Evolutionary conservation across 2,113 vertebrate species (phyloP), one percentile per base, ranked within the genome.

Genomic region (Mesembrinibis cayennensis): DNA sequence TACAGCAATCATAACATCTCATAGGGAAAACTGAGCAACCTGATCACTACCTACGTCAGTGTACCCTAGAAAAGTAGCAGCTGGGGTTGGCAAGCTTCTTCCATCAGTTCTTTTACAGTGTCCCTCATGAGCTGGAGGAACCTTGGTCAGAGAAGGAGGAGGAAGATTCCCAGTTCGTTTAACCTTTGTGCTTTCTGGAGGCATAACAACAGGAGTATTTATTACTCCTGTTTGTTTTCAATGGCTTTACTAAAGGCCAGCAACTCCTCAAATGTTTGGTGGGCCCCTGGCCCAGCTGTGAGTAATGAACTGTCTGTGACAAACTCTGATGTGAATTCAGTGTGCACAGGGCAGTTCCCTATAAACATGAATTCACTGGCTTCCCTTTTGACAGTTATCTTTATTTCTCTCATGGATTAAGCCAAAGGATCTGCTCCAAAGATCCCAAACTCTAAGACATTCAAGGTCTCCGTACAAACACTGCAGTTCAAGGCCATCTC

Each of bases 321-420:
- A 76, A 94, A 65, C 62, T 71, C 70, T 40, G 66, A 30, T 82
- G 79, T 92, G 74, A 94, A 82, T 88, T 92, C 79, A 90, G 90
- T 50, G 82, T 2, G 3, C 45, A 42, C 62, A 85, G 62, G 66
- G 62, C 44, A 88, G 63, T 77, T 90, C 0, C 7, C 70, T 91
- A 74, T 89, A 91, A 95, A 87, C 49, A 78, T 52, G 62, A 93
- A 79, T 76, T 85, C 73, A 52, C 78, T 87, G 83, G 70, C 83
- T 95, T 89, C 32, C 72, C 25, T 87, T 89, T 78, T 89, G 86
- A 92, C 83, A 93, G 44, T 77, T 90, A 67, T 59, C 81, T 95
- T 94, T 92, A 55, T 87, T 23, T 71, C 77, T 61, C 42, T 61
- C 0, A 1, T 55, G 44, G 42, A 71, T 16, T 40, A 38, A 94